Conservation (phyloP, 2,888 invertebrate species). For the Merodon equestris region DNA sequence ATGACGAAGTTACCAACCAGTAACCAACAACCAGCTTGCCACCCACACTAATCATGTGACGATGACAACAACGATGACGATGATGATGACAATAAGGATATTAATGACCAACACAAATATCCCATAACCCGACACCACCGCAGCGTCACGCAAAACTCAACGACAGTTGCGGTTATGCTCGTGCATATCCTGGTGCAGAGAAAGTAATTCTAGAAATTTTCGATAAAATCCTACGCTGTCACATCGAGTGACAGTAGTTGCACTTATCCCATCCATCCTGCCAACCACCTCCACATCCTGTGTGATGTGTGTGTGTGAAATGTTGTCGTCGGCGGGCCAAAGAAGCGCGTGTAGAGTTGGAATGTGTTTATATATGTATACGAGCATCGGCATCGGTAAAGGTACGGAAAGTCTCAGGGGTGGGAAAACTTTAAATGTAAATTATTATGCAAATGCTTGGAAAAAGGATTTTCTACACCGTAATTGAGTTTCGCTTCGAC, state of each 20-base stretch:
- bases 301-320: background rate
- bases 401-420: conserved; percentile 9
- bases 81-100: conserved; percentile 50
- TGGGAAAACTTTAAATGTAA: conserved; percentile 48
- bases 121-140: conserved; percentile 26
- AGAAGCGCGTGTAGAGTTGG: conserved; percentile 35
- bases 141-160: background rate
- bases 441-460: conserved; percentile 68
- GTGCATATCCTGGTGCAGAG: conserved; percentile 2
- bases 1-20: too few relatives aligned
- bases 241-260: conserved; percentile 54
- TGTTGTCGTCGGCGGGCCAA: conserved; percentile 15
- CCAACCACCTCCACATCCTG: background rate
- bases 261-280: background rate
- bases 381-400: background rate
- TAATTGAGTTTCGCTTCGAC: conserved; percentile 60
- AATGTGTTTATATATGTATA: background rate
- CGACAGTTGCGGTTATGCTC: conserved; percentile 8
- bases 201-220: conserved; percentile 54
- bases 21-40: too few relatives aligned
- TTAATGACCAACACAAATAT: conserved; percentile 50
- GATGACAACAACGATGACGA: conserved; percentile 12
- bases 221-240: conserved; percentile 53
- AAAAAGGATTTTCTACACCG: conserved; percentile 61
- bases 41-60: conserved; percentile 1